Percentiles rank a stretch among this genome's conserved stretches.
phyloP scores from a whole-genome alignment of 2,888 invertebrate species.

The Globia sparganii region DNA sequence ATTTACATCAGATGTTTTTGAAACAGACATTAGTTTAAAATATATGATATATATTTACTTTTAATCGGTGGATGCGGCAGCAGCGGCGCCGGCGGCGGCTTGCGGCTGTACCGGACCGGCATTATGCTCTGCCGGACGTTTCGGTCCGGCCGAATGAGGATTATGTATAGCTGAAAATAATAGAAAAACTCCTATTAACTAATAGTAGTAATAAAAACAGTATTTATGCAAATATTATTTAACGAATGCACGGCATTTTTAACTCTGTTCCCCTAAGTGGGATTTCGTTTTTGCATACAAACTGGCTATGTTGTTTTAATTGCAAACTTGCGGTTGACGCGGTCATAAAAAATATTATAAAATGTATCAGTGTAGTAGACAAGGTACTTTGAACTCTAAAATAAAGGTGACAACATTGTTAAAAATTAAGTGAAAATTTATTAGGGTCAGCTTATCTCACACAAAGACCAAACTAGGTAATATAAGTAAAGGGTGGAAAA shows the following conservation, averaged over 20 bases:
- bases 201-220: neutral
- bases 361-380: neutral
- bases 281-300: neutral
- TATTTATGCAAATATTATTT: neutral
- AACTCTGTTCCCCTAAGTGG: neutral
- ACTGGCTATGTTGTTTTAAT: no score
- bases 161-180: constrained; percentile 94
- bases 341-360: neutral
- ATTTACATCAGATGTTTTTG: neutral
- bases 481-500: no score
- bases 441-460: no score
- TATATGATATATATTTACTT: constrained; percentile 72
- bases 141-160: constrained; percentile 96
- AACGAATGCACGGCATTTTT: no score
- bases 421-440: no score
- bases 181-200: neutral
- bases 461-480: no score
- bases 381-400: neutral
- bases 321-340: neutral
- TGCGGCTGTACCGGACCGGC: constrained; percentile 91
- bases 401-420: neutral
- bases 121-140: constrained; percentile 97
- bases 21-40: neutral
- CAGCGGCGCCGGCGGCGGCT: constrained; percentile 79
- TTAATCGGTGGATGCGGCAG: constrained; percentile 82